Base-by-base conservation (phyloP, 2,797 vertebrate genomes). In the Sus cebifrons region DNA sequence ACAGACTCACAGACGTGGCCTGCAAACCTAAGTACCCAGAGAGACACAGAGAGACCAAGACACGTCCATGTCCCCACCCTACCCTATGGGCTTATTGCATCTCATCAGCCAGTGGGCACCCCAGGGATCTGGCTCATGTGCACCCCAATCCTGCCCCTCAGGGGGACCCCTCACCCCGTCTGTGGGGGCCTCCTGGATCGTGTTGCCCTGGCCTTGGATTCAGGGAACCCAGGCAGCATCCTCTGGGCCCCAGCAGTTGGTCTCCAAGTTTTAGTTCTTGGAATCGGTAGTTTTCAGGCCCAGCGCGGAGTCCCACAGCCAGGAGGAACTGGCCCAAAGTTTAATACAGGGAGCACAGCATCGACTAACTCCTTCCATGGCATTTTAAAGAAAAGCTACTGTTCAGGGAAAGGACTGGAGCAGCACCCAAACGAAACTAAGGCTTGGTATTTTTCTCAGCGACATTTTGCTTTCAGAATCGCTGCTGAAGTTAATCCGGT, bases 381-480 rank as follows among this genome's bases (percentile, higher is more conserved):
- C n/a, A 2, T 91, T 58, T 58, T 58, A 36, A 67, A 91, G 86
- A 21, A 49, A 58, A 44, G n/a, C 8, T 36, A 25, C 2, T 21
- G n/a, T 17, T 25, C 20, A 13, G 67, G 62, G 27, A 52, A 36
- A 64, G 70, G 44, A 23, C n/a, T 5, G n/a, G 62, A 54, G 13
- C 21, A 62, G 6, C 8, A n/a, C 10, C 1, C 4, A 2, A 3
- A 3, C 0, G 0, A 54, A 70, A 18, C 25, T 68, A 2, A 9
- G 32, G 32, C 75, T 36, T 6, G 36, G 44, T 17, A 6, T 36
- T 70, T n/a, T 84, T 75, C 70, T 83, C 44, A 74, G 52, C 44
- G 40, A 4, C 6, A 0, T 49, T 92, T 79, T 64, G 77, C 74
- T 95, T 79, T 88, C 1, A 9, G 91, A 86, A 49, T 84, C n/a